Conservation (phyloP, 2,888 invertebrate genomes). For the Agrochola lota region DNA sequence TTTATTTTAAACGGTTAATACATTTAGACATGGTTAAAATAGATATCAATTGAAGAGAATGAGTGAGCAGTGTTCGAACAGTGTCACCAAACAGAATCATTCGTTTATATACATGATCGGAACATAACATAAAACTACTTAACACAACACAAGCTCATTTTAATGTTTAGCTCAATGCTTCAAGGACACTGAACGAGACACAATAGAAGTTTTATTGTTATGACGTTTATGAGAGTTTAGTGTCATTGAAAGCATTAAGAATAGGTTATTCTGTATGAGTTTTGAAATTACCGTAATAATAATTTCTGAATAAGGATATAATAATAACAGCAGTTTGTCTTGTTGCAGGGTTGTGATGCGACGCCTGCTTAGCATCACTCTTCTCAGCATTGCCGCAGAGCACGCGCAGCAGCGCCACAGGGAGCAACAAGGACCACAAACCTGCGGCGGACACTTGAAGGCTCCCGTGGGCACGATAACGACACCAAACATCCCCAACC, state of each 20-base stretch:
- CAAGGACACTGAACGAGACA: no score
- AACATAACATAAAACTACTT: no score
- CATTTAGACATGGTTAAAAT: no score
- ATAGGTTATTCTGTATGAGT: neutral
- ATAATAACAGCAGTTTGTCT: neutral
- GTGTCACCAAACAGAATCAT: neutral
- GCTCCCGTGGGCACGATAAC: constrained; percentile 93
- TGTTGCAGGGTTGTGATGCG: constrained; percentile 82
- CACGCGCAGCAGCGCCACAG: neutral
- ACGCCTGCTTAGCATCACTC: constrained; percentile 71
- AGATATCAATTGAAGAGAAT: no score
- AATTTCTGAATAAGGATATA: neutral
- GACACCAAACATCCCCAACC: constrained; percentile 96
- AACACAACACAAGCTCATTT: no score
- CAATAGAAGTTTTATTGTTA: no score
- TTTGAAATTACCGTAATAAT: neutral
- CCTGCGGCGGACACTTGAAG: constrained; percentile 92
- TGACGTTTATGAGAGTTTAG: no score
- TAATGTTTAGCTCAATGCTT: neutral
- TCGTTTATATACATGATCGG: no score
- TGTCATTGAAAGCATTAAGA: neutral
- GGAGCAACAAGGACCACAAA: constrained; percentile 75
- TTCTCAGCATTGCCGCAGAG: neutral
- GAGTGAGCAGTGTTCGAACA: neutral
- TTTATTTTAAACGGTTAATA: no score